Evolutionary conservation across 2,888 invertebrate genomes (phyloP).

Genomic region (Euzophera pinguis): DNA sequence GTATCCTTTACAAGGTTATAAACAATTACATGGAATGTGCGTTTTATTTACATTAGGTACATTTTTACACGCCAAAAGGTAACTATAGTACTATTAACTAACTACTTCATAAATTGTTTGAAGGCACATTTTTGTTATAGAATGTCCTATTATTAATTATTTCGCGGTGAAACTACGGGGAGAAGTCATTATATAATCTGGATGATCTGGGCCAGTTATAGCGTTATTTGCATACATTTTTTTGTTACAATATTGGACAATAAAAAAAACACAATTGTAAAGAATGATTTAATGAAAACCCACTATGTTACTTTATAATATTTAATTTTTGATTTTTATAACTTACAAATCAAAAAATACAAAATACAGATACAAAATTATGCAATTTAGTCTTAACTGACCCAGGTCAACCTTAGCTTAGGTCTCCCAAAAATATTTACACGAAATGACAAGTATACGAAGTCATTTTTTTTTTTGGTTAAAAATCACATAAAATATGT

Average conservation of each 20-base stretch:
- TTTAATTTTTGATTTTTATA: too few relatives aligned
- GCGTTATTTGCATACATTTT: too few relatives aligned
- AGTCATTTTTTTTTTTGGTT: slow-evolving; percentile 70
- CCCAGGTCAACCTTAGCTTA: slow-evolving; percentile 9
- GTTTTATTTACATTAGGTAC: slow-evolving; percentile 40
- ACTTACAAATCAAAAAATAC: too few relatives aligned
- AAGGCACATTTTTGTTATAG: slow-evolving; percentile 75
- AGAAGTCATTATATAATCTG: not conserved
- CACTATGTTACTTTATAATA: too few relatives aligned
- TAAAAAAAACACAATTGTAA: too few relatives aligned
- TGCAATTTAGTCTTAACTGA: not conserved
- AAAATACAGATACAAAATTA: not conserved
- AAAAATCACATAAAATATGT: slow-evolving; percentile 73
- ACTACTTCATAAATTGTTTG: slow-evolving; percentile 66
- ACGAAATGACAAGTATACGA: slow-evolving; percentile 53
- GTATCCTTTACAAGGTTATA: not conserved
- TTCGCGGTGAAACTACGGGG: slow-evolving; percentile 14
- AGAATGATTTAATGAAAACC: too few relatives aligned
- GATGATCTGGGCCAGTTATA: too few relatives aligned
- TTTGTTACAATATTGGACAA: too few relatives aligned
- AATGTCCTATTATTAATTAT: slow-evolving; percentile 47
- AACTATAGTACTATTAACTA: slow-evolving; percentile 54
- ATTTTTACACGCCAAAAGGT: slow-evolving; percentile 57
- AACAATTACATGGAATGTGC: slow-evolving; percentile 29
- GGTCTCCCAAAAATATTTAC: slow-evolving; percentile 39